These are phyloP conservation scores for Minunthozetes semirufus DNA, from an alignment of 2,888 invertebrate species.

Conservation along the genomic window DNA sequence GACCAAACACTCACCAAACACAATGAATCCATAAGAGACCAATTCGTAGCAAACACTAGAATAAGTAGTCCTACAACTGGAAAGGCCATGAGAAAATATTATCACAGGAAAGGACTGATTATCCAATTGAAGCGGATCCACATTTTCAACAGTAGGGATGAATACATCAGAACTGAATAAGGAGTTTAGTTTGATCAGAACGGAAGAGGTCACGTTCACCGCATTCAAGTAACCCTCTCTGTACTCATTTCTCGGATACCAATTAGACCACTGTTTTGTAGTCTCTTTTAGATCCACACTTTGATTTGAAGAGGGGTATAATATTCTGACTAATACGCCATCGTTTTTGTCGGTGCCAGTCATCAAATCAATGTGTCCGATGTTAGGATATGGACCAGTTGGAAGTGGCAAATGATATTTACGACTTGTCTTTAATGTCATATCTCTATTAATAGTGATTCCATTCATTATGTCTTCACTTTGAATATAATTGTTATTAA, in stretches of 20 bases:
- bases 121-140: conserved; percentile 47
- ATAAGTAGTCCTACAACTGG: conserved; percentile 57
- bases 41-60: conserved; percentile 57
- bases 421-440: conserved; percentile 33
- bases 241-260: conserved; percentile 40
- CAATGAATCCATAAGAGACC: conserved; percentile 60
- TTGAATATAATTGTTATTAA: not conserved
- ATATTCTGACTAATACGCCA: conserved; percentile 31
- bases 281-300: not conserved
- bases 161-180: conserved; percentile 45
- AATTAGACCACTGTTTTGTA: conserved; percentile 34
- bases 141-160: conserved; percentile 55
- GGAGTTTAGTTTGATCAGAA: conserved; percentile 36
- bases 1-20: conserved; percentile 57
- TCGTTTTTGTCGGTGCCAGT: conserved; percentile 35
- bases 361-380: conserved; percentile 40
- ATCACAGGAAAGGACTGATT: conserved; percentile 51
- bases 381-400: conserved; percentile 39
- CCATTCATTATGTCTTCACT: not conserved
- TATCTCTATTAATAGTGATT: no score
- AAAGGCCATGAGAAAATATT: conserved; percentile 61
- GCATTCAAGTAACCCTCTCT: conserved; percentile 39
- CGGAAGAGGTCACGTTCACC: conserved; percentile 36
- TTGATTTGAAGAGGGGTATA: conserved; percentile 30
- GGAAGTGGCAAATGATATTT: conserved; percentile 40